phyloP scores from a whole-genome alignment of 1,140 invertebrate genomes.

The Stegodyphus mimosarum region DNA sequence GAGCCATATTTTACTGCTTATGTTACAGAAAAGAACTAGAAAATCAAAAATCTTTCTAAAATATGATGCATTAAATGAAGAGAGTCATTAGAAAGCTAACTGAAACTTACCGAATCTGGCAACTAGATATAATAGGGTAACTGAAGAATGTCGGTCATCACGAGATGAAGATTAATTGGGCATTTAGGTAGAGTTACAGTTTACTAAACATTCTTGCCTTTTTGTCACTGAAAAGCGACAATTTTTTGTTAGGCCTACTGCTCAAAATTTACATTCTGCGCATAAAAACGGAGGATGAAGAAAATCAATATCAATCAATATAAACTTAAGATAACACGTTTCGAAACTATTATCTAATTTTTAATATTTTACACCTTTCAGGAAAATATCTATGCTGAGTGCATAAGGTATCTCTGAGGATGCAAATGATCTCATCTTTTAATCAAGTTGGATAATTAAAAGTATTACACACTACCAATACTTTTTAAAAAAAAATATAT shows the following conservation, averaged over 20 bases:
- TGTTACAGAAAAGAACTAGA: neutral
- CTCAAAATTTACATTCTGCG: slow-evolving; percentile 59
- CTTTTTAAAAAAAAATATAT: too few species aligned
- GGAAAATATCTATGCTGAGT: too few species aligned
- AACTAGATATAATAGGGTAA: neutral
- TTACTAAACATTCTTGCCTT: slow-evolving; percentile 44
- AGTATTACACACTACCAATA: too few species aligned
- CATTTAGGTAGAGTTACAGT: neutral
- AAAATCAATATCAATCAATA: slow-evolving; percentile 57
- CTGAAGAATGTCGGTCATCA: neutral
- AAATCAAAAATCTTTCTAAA: neutral
- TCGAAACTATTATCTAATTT: too few species aligned
- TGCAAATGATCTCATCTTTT: too few species aligned
- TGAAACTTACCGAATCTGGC: neutral
- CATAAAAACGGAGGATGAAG: slow-evolving; percentile 51
- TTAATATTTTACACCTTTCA: too few species aligned
- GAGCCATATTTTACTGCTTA: neutral
- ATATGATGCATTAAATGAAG: neutral
- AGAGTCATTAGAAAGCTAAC: neutral
- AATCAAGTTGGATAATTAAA: too few species aligned
- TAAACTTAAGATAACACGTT: neutral
- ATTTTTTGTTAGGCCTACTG: slow-evolving; percentile 55
- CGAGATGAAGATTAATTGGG: too few species aligned
- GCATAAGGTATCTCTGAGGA: too few species aligned
- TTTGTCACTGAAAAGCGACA: slow-evolving; percentile 33